These are phyloP conservation scores for Drosophila sp. DNA, from an alignment of 1,140 invertebrate species.

Conservation along the genomic window DNA sequence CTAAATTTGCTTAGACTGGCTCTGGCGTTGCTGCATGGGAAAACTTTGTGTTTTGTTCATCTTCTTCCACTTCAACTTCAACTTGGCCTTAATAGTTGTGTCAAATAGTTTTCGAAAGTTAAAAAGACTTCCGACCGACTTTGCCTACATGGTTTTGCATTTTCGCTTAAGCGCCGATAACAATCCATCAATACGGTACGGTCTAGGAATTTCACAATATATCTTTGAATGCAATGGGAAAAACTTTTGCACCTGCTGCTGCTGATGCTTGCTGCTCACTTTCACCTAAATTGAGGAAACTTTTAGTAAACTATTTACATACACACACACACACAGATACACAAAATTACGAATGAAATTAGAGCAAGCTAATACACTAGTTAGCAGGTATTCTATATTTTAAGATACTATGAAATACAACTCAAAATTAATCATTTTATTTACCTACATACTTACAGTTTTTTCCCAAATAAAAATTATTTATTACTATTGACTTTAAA, in stretches of 20 bases:
- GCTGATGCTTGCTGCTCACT: not conserved
- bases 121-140: not conserved
- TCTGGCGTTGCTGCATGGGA: constrained; percentile 13
- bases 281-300: constrained; percentile 6
- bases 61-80: constrained; percentile 13
- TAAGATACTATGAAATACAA: too few relatives aligned
- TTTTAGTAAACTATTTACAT: constrained; percentile 6
- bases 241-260: constrained; percentile 10
- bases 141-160: constrained; percentile 23
- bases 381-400: not conserved
- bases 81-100: constrained; percentile 43
- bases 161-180: constrained; percentile 29
- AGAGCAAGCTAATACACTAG: not conserved
- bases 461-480: too few relatives aligned
- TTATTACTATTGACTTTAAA: too few relatives aligned
- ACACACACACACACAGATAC: constrained; percentile 1
- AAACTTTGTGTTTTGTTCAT: constrained; percentile 53
- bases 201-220: constrained; percentile 1
- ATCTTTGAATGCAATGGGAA: constrained; percentile 16
- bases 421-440: too few relatives aligned
- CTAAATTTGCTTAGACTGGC: constrained; percentile 57
- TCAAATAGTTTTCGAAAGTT: constrained; percentile 43
- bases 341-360: not conserved
- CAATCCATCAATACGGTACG: constrained; percentile 46
- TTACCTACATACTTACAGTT: too few relatives aligned